A percentile compares a stretch with the other conserved stretches of the same genome.
These are phyloP conservation scores for Drosophila testacea DNA, from an alignment of 2,888 invertebrate species.

Conservation along the genomic window DNA sequence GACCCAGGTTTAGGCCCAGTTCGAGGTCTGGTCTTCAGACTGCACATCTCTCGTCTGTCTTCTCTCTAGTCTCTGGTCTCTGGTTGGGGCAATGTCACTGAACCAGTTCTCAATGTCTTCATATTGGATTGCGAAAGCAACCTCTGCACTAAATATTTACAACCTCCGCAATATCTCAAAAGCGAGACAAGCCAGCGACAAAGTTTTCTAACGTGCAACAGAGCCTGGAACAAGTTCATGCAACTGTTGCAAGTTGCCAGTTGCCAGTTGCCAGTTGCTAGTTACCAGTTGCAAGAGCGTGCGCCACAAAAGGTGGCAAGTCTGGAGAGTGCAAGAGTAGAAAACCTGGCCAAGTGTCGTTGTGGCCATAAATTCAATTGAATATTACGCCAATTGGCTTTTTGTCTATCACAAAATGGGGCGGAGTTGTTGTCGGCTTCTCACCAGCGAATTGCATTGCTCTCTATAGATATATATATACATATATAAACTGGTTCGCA, in stretches of 20 bases:
- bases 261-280: slow-evolving; percentile 1
- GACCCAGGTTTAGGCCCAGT: slow-evolving; percentile 14
- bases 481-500: slow-evolving; percentile 54
- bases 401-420: slow-evolving; percentile 78
- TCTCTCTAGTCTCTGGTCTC: slow-evolving; percentile 1
- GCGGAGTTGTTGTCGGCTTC: slow-evolving; percentile 60
- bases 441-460: neutral
- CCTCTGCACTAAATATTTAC: slow-evolving; percentile 82
- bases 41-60: neutral
- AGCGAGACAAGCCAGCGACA: slow-evolving; percentile 53
- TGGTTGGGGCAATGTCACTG: slow-evolving; percentile 76
- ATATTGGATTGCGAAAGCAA: slow-evolving; percentile 71
- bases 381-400: slow-evolving; percentile 82
- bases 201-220: slow-evolving; percentile 56
- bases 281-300: neutral
- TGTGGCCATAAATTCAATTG: slow-evolving; percentile 83
- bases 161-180: slow-evolving; percentile 82
- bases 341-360: slow-evolving; percentile 73
- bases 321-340: slow-evolving; percentile 17
- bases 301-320: slow-evolving; percentile 69
- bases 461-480: neutral
- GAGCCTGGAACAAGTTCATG: slow-evolving; percentile 78
- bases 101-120: slow-evolving; percentile 83
- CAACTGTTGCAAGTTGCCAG: slow-evolving; percentile 7
- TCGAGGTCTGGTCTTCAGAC: slow-evolving; percentile 15